A percentile compares a stretch with the other conserved stretches of the same genome.
These are phyloP conservation scores for Drosophila rhopaloa DNA, from an alignment of 1,140 invertebrate genomes.

Conservation along the genomic window DNA sequence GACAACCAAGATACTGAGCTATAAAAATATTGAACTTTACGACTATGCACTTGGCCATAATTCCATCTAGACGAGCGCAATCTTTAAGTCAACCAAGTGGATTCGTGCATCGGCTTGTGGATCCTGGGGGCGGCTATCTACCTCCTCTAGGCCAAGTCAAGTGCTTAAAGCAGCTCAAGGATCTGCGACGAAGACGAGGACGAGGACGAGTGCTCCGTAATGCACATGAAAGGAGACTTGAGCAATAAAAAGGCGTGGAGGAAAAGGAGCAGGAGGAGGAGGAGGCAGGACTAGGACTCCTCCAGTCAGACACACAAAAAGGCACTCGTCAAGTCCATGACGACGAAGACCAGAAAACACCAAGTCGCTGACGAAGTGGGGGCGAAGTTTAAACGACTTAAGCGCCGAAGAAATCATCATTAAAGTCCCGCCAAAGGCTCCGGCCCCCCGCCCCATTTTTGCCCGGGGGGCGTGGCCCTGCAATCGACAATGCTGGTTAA, in stretches of 20 bases:
- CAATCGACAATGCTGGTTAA: conserved; percentile 84
- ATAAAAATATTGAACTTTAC: conserved; percentile 81
- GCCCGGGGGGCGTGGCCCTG: conserved; percentile 44
- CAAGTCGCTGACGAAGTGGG: conserved; percentile 14
- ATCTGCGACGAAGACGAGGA: conserved; percentile 24
- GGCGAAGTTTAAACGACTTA: conserved; percentile 79
- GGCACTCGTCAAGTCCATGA: conserved; percentile 73
- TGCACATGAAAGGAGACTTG: conserved; percentile 75
- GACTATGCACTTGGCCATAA: conserved; percentile 78
- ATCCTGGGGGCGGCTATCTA: conserved; percentile 12
- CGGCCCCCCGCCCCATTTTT: conserved; percentile 5
- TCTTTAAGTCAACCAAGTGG: conserved; percentile 71
- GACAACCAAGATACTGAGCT: conserved; percentile 38
- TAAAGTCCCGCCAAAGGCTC: conserved; percentile 66
- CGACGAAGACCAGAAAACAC: conserved; percentile 19
- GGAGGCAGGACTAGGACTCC: conserved; percentile 42
- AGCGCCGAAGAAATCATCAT: conserved; percentile 83
- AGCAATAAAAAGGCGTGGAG: conserved; percentile 36
- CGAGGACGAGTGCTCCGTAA: conserved; percentile 69
- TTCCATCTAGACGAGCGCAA: conserved; percentile 69
- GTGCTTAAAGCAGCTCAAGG: conserved; percentile 81
- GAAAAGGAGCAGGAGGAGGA: neutral
- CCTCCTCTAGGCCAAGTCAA: conserved; percentile 71
- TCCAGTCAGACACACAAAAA: conserved; percentile 75
- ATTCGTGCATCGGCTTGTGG: neutral